phyloP scores from a whole-genome alignment of 2,113 vertebrate genomes.

The Sylvia atricapilla region DNA sequence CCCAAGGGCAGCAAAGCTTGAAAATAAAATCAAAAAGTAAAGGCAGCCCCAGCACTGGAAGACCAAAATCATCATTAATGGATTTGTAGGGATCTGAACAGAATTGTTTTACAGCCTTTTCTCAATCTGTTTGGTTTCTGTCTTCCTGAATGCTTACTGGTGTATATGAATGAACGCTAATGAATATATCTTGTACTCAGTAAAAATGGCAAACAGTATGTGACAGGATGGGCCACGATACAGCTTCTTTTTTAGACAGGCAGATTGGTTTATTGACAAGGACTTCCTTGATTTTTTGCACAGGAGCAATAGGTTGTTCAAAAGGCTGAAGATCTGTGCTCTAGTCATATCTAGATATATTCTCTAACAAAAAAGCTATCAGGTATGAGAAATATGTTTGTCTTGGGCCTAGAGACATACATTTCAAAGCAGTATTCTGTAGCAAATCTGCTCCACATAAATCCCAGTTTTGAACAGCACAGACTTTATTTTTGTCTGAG shows the following conservation, averaged over 20 bases:
- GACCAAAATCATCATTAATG: not conserved
- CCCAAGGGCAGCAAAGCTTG: not conserved
- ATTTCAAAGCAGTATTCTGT: not conserved
- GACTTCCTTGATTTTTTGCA: not conserved
- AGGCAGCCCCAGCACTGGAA: not conserved
- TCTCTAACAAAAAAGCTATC: not conserved
- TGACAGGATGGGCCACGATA: not conserved
- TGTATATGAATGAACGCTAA: not conserved
- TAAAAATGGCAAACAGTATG: not conserved
- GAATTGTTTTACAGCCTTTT: not conserved
- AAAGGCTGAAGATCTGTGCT: not conserved
- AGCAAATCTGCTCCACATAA: not conserved
- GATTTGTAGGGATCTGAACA: not conserved
- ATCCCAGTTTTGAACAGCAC: not conserved
- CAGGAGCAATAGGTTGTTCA: not conserved
- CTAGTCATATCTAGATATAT: not conserved
- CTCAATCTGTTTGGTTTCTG: not conserved
- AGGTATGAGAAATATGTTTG: not conserved
- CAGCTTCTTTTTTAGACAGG: not conserved
- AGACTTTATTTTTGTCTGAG: not conserved
- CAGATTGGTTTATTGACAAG: not conserved
- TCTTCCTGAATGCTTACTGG: not conserved
- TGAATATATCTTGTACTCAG: not conserved
- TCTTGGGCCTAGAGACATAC: not conserved
- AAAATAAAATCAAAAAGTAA: not conserved